Evolutionary conservation across 2,888 invertebrate genomes (phyloP), one percentile per base, ranked within the genome.

Genomic region (Acrocyrtus sp.): DNA sequence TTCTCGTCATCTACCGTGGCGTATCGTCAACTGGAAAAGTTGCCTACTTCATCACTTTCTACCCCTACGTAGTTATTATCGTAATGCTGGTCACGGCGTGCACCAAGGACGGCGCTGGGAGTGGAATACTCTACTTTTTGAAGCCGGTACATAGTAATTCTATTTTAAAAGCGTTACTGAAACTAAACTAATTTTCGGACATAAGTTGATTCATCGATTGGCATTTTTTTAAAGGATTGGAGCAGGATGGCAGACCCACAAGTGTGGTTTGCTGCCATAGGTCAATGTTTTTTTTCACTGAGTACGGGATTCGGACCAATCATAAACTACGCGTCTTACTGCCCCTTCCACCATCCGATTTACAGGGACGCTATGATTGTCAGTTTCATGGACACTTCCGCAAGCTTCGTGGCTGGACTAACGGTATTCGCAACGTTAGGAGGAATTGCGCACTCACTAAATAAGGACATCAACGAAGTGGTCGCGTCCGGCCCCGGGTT

Each of bases 31-130:
- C 65, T 10, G 77, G 77, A 22, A 93, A 92, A 84, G 91, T 90
- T 0, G 90, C 95, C 0, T 96, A 95, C 84, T 92, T 96, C 84
- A 89, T 95, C n/a, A 95, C 95, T 0, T 84, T 95, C 1, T 94
- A 94, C 83, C 94, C 94, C 0, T 93, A 92, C 82, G 87, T 92
- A 2, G 89, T 95, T 61, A 88, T 95, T 84, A 85, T 93, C 70
- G 88, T 89, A 29, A 85, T 95, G 51, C 87, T 95, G 12, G 88
- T 92, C 58, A 82, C 85, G 19, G 86, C 86, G 3, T 81, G 83
- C 8, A 85, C 85, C 0, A 81, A 86, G 58, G 89, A 90, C 0
- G 94, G 94, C 1, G 90, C 94, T 15, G 86, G 84, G 0, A 86
- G 89, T 41, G 95, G 94, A 0, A 91, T 94, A 58, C 83, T 90